phyloP scores from a whole-genome alignment of 2,888 invertebrate genomes.

The Hirtodrosophila histrioides region DNA sequence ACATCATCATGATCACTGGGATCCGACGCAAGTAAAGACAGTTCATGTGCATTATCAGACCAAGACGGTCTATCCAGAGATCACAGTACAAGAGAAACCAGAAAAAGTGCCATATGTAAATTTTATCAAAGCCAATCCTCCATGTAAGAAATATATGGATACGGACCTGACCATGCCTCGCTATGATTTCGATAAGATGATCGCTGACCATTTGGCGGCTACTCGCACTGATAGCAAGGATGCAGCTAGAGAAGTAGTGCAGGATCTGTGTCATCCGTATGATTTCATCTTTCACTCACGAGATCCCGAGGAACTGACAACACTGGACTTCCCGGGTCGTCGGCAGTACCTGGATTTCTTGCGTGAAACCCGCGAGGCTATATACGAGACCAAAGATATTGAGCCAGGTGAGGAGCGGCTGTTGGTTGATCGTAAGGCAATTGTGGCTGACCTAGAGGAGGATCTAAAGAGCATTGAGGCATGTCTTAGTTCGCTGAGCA shows the following conservation, averaged over 20 bases:
- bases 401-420: slow-evolving; percentile 61
- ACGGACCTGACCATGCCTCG: slow-evolving; percentile 68
- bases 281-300: slow-evolving; percentile 75
- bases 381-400: slow-evolving; percentile 61
- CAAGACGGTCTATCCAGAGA: slow-evolving; percentile 69
- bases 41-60: slow-evolving; percentile 80
- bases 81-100: slow-evolving; percentile 45
- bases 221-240: slow-evolving; percentile 62
- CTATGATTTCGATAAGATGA: slow-evolving; percentile 65
- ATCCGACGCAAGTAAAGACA: slow-evolving; percentile 75
- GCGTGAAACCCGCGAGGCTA: slow-evolving; percentile 67
- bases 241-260: slow-evolving; percentile 27
- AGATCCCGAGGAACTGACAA: slow-evolving; percentile 56
- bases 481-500: slow-evolving; percentile 81
- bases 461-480: slow-evolving; percentile 83
- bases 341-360: slow-evolving; percentile 75
- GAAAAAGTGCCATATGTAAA: slow-evolving; percentile 50
- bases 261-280: slow-evolving; percentile 59
- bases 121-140: slow-evolving; percentile 75
- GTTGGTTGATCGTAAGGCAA: slow-evolving; percentile 64
- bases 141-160: slow-evolving; percentile 64
- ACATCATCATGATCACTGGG: slow-evolving; percentile 83
- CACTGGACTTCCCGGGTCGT: slow-evolving; percentile 77
- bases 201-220: slow-evolving; percentile 55
- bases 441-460: slow-evolving; percentile 76